Evolutionary conservation across 2,797 vertebrate species (phyloP).

Genomic region (Dallia pectoralis): DNA sequence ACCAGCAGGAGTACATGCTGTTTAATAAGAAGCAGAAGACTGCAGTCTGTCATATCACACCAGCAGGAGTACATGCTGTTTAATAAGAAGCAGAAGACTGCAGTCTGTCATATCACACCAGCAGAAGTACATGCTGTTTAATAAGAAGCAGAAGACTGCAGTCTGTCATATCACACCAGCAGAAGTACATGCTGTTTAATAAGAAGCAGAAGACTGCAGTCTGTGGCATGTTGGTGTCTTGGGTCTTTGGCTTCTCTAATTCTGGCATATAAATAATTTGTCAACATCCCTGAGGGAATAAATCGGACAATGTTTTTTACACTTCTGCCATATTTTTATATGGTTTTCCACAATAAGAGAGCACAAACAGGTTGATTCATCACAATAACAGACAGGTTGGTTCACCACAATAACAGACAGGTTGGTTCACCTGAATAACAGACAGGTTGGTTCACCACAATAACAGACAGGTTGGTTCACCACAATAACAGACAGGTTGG

Average conservation of each 20-base stretch:
- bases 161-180: conserved; percentile 37
- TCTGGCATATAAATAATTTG: conserved; percentile 44
- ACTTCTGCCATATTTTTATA: neutral
- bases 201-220: conserved; percentile 30
- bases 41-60: conserved; percentile 35
- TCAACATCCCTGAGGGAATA: conserved; percentile 23
- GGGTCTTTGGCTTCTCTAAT: conserved; percentile 31
- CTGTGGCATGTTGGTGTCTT: conserved; percentile 29
- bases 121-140: conserved; percentile 34
- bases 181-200: conserved; percentile 37
- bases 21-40: conserved; percentile 40
- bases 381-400: neutral
- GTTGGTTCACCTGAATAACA: no score
- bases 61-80: conserved; percentile 29
- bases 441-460: neutral
- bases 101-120: conserved; percentile 37
- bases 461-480: neutral
- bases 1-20: conserved; percentile 29
- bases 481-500: neutral
- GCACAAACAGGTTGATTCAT: neutral
- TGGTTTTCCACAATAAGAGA: neutral
- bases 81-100: conserved; percentile 38
- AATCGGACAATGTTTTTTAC: conserved; percentile 11
- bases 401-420: neutral
- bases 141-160: conserved; percentile 33